phyloP scores from a whole-genome alignment of 2,113 vertebrate species.

The Odocoileus virginianus region DNA sequence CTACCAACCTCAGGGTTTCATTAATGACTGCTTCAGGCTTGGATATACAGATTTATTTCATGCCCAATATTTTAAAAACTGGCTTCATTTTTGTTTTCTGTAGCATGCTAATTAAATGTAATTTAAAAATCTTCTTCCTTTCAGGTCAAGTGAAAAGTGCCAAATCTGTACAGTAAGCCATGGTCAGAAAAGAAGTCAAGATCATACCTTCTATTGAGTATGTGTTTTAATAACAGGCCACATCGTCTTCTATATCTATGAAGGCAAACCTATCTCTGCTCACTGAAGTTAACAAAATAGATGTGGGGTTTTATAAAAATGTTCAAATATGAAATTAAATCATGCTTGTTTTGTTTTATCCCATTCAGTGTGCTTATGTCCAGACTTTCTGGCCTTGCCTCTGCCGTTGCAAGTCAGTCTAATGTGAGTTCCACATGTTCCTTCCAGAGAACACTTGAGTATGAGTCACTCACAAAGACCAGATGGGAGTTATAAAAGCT shows the following conservation, averaged over 20 bases:
- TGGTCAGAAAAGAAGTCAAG: slow-evolving; percentile 14
- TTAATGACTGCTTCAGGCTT: background rate
- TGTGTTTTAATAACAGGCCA: background rate
- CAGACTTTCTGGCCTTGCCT: background rate
- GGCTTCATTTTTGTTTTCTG: slow-evolving; percentile 1
- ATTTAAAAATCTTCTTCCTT: slow-evolving; percentile 65
- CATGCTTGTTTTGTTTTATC: background rate
- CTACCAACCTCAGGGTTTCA: background rate
- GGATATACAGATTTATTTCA: background rate
- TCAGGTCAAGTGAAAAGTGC: slow-evolving; percentile 65
- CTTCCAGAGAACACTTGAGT: background rate
- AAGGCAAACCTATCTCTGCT: background rate
- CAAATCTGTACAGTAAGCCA: slow-evolving; percentile 26
- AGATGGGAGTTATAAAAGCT: background rate
- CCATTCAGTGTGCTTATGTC: background rate
- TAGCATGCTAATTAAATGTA: background rate
- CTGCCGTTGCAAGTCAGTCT: background rate
- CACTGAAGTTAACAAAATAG: background rate
- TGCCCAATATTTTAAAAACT: background rate
- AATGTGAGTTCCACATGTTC: background rate
- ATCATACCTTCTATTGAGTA: background rate
- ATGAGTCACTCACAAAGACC: background rate
- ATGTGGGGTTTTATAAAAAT: background rate
- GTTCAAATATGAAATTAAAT: background rate
- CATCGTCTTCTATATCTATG: background rate